phyloP scores from a whole-genome alignment of 30 jellyfish, hydroid and myxozoan genomes.

The Aurelia sp. region DNA sequence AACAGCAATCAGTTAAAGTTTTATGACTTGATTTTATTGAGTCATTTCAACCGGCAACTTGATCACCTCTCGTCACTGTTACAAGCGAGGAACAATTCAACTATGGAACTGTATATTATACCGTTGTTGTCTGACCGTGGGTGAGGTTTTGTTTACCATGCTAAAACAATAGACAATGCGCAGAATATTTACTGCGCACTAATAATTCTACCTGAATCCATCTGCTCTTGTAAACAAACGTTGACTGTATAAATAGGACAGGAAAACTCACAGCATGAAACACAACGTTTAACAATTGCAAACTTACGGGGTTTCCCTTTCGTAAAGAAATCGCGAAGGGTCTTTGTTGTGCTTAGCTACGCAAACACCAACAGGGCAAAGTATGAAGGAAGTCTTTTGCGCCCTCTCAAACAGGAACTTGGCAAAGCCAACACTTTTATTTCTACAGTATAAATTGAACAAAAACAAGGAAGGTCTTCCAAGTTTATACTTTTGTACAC shows the following conservation, averaged over 20 bases:
- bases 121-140: conserved; percentile 81
- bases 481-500: no score
- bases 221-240: conserved; percentile 86
- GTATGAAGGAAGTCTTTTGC: no score
- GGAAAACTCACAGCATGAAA: conserved; percentile 55
- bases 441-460: no score
- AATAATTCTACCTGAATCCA: conserved; percentile 87
- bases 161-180: conserved; percentile 79
- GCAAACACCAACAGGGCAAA: conserved; percentile 33
- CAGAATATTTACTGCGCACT: conserved; percentile 79
- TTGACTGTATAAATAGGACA: conserved; percentile 52
- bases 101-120: conserved; percentile 62
- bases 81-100: conserved; percentile 38
- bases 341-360: conserved; percentile 63
- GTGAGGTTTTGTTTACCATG: conserved; percentile 79
- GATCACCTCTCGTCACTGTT: conserved; percentile 45
- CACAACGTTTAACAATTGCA: conserved; percentile 42
- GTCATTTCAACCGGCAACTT: conserved; percentile 46
- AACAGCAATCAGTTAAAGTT: neutral
- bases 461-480: no score
- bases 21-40: neutral
- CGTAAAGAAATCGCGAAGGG: conserved; percentile 1
- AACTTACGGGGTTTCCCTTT: conserved; percentile 40
- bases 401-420: no score
- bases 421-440: no score